Percentiles rank a stretch among this genome's conserved stretches.
phyloP scores from a whole-genome alignment of 2,888 invertebrate genomes.

The Poecilobothrus nobilitatus region DNA sequence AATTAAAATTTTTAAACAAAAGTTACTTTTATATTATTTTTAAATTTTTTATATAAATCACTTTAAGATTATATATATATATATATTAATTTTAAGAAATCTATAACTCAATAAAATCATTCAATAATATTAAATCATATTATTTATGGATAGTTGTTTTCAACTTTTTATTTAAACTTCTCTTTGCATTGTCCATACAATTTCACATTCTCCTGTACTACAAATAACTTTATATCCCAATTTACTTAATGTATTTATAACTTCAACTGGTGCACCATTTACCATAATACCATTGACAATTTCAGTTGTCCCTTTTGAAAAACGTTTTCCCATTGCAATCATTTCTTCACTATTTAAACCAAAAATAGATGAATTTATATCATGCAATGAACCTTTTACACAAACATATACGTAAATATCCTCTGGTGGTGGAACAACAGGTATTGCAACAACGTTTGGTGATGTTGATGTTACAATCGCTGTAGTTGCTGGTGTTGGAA shows the following conservation, averaged over 20 bases:
- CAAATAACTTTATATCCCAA: conserved; percentile 69
- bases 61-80: background rate
- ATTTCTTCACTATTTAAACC: conserved; percentile 64
- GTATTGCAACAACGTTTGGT: conserved; percentile 42
- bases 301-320: conserved; percentile 52
- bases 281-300: conserved; percentile 67
- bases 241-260: conserved; percentile 66
- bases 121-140: too few species aligned
- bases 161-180: conserved; percentile 50
- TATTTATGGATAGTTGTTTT: too few species aligned
- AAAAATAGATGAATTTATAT: conserved; percentile 65
- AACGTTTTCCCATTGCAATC: conserved; percentile 61
- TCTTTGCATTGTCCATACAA: conserved; percentile 75
- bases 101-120: too few species aligned
- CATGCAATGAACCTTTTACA: conserved; percentile 70
- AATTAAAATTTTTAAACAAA: background rate
- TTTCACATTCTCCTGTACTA: conserved; percentile 72
- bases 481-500: background rate
- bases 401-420: conserved; percentile 64
- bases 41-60: background rate
- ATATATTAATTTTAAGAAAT: background rate
- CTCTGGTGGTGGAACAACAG: conserved; percentile 42
- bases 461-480: conserved; percentile 17
- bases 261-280: conserved; percentile 58
- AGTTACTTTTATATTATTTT: background rate